Conservation (phyloP, 2,888 invertebrate genomes). For the Hyalella azteca region DNA sequence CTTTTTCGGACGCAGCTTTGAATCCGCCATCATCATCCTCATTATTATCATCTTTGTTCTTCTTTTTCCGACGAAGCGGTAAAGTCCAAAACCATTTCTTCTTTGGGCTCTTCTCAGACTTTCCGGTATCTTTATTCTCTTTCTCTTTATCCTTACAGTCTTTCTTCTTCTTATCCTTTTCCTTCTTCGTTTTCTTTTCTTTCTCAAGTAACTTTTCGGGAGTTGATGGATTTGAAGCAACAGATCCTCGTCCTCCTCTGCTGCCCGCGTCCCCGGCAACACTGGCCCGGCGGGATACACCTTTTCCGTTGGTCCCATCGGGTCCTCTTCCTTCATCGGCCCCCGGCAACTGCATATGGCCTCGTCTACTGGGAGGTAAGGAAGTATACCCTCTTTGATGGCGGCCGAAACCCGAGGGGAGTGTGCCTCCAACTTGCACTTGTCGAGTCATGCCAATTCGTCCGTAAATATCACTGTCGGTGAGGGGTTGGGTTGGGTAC, state of each 20-base stretch:
- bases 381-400: constrained; percentile 53
- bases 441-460: constrained; percentile 58
- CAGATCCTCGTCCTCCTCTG: constrained; percentile 41
- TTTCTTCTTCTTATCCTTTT: constrained; percentile 54
- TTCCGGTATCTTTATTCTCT: constrained; percentile 49
- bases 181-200: constrained; percentile 53
- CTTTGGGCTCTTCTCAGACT: constrained; percentile 57
- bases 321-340: not conserved
- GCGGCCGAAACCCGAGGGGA: constrained; percentile 56
- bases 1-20: constrained; percentile 54
- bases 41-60: constrained; percentile 56
- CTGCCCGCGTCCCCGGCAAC: constrained; percentile 47
- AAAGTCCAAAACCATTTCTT: constrained; percentile 59
- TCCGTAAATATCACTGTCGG: constrained; percentile 57
- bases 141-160: constrained; percentile 55
- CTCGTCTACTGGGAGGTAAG: constrained; percentile 50
- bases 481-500: constrained; percentile 50
- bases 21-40: constrained; percentile 57
- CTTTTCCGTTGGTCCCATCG: not conserved
- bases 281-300: constrained; percentile 48
- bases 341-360: constrained; percentile 42
- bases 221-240: constrained; percentile 54
- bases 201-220: constrained; percentile 57
- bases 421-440: constrained; percentile 53
- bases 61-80: constrained; percentile 57